A percentile compares a stretch with the other conserved stretches of the same genome.
phyloP scores from a whole-genome alignment of 2,113 vertebrate species.

The Corythoichthys intestinalis region DNA sequence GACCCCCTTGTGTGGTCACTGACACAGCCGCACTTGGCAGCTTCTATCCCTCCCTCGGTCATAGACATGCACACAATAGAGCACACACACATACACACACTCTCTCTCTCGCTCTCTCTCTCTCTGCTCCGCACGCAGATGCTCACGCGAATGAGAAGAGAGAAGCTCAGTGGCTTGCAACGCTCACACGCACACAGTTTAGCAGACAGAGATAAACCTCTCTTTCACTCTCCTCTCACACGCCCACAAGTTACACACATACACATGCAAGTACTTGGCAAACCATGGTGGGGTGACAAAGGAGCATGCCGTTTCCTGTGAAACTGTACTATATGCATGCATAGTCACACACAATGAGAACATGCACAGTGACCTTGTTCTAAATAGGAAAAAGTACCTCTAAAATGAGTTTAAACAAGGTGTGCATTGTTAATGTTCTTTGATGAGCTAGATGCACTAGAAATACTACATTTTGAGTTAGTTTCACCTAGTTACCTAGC shows the following conservation, averaged over 20 bases:
- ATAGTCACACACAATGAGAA: slow-evolving; percentile 32
- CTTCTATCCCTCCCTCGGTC: slow-evolving; percentile 46
- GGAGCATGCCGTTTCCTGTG: slow-evolving; percentile 52
- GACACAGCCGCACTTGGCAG: slow-evolving; percentile 63
- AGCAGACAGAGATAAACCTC: slow-evolving; percentile 61
- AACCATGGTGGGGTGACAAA: slow-evolving; percentile 45
- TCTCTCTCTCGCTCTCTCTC: neutral
- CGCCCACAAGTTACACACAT: slow-evolving; percentile 24
- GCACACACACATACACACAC: slow-evolving; percentile 18
- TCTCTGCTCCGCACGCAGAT: slow-evolving; percentile 44
- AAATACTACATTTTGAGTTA: neutral
- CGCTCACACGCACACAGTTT: slow-evolving; percentile 64
- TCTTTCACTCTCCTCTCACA: slow-evolving; percentile 48
- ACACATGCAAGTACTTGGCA: slow-evolving; percentile 49
- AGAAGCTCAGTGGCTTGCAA: slow-evolving; percentile 54
- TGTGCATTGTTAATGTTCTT: neutral
- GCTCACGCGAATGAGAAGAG: slow-evolving; percentile 52
- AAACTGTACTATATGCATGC: slow-evolving; percentile 32
- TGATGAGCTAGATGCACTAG: neutral
- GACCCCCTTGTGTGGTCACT: slow-evolving; percentile 68
- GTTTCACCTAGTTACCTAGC: too few species aligned
- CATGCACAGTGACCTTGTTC: slow-evolving; percentile 20
- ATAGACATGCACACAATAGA: slow-evolving; percentile 32
- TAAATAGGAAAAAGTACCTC: slow-evolving; percentile 5
- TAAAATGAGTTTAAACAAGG: neutral